These are phyloP conservation scores for Nixonia krombeini DNA, from an alignment of 1,140 invertebrate species.

Conservation along the genomic window DNA sequence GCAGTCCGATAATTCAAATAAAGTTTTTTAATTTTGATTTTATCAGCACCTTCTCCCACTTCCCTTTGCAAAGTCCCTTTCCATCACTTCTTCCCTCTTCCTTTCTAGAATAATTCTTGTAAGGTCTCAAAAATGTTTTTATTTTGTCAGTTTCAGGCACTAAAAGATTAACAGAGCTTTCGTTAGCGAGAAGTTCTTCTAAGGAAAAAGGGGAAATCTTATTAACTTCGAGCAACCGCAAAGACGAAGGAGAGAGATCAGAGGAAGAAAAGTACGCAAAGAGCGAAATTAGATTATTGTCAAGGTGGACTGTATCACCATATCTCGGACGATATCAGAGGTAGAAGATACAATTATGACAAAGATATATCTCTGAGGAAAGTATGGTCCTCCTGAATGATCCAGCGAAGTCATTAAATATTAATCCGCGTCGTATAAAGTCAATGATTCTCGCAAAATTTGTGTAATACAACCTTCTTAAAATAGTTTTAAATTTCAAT, in stretches of 20 bases:
- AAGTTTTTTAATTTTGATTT: no score
- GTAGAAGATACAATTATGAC: constrained; percentile 30
- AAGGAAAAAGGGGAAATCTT: constrained; percentile 41
- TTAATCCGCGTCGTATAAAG: no score
- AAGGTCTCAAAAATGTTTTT: constrained; percentile 35
- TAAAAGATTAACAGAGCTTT: constrained; percentile 36
- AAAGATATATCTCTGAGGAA: no score
- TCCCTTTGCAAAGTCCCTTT: no score
- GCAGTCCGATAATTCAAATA: no score
- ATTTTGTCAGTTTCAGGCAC: constrained; percentile 26
- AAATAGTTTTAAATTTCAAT: no score
- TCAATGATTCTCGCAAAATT: no score
- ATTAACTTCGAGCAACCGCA: constrained; percentile 36
- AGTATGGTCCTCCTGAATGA: no score
- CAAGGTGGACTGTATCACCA: constrained; percentile 22
- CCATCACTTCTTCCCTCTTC: no score
- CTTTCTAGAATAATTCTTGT: constrained; percentile 24
- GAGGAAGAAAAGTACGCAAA: constrained; percentile 27
- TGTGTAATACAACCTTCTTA: no score
- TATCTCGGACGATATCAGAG: constrained; percentile 14
- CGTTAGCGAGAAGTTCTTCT: constrained; percentile 22
- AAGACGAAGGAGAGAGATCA: constrained; percentile 36
- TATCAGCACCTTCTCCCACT: no score
- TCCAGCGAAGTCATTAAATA: no score
- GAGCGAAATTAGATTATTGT: constrained; percentile 44